A percentile compares a stretch with the other conserved stretches of the same genome.
phyloP scores from a whole-genome alignment of 2,797 vertebrate species.

The Cetoscarus ocellatus region DNA sequence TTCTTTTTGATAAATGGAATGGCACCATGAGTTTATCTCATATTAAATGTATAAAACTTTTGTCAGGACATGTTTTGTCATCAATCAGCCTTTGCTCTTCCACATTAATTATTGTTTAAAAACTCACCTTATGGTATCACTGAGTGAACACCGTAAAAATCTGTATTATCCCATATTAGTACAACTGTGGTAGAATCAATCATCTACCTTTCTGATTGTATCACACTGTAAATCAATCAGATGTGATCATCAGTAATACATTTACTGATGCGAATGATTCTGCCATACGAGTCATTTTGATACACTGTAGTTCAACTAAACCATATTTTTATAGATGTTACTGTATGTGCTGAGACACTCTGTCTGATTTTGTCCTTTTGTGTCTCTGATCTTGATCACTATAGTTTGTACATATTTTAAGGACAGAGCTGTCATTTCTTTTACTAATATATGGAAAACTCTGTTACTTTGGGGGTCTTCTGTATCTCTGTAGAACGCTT shows the following conservation, averaged over 20 bases:
- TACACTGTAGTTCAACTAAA: slow-evolving; percentile 84
- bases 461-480: slow-evolving; percentile 76
- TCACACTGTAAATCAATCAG: slow-evolving; percentile 59
- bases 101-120: slow-evolving; percentile 43
- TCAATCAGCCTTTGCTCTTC: slow-evolving; percentile 23
- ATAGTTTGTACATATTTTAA: slow-evolving; percentile 90
- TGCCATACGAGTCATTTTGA: slow-evolving; percentile 76
- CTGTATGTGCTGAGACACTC: slow-evolving; percentile 69
- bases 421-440: slow-evolving; percentile 90
- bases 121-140: slow-evolving; percentile 15
- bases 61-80: slow-evolving; percentile 33
- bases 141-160: slow-evolving; percentile 36
- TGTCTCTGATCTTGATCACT: slow-evolving; percentile 80
- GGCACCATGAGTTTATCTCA: slow-evolving; percentile 51
- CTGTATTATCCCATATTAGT: slow-evolving; percentile 32
- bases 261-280: slow-evolving; percentile 69
- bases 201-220: slow-evolving; percentile 60
- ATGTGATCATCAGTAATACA: slow-evolving; percentile 45
- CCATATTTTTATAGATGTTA: slow-evolving; percentile 77
- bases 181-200: slow-evolving; percentile 39
- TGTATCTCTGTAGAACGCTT: slow-evolving; percentile 81
- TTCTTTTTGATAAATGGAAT: slow-evolving; percentile 43
- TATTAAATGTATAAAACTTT: slow-evolving; percentile 35
- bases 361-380: slow-evolving; percentile 72
- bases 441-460: slow-evolving; percentile 90